phyloP scores from a whole-genome alignment of 2,113 vertebrate species.

The Aspidoscelis tigris region DNA sequence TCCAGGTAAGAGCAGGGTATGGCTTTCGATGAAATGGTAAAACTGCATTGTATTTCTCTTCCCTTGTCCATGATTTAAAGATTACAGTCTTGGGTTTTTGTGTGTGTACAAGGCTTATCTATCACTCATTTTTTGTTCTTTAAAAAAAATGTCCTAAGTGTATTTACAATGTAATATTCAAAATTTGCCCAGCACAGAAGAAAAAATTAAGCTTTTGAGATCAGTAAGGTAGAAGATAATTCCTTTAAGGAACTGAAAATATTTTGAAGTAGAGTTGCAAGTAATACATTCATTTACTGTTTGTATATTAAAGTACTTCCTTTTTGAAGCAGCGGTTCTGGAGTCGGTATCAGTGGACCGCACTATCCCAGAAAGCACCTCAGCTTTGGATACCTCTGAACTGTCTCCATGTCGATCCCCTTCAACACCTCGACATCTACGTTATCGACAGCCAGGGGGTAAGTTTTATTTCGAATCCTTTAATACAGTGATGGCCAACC shows the following conservation, averaged over 20 bases:
- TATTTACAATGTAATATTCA: not conserved
- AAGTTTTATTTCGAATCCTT: conserved; percentile 37
- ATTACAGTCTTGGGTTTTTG: not conserved
- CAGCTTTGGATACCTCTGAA: conserved; percentile 82
- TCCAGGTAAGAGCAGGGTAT: too few species aligned
- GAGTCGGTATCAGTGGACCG: conserved; percentile 88
- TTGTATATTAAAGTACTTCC: conserved; percentile 40
- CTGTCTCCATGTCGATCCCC: conserved; percentile 92
- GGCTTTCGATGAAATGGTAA: too few species aligned
- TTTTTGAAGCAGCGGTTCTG: conserved; percentile 83
- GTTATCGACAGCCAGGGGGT: conserved; percentile 92
- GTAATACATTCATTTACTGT: not conserved
- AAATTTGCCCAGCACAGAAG: not conserved
- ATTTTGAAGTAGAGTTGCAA: not conserved
- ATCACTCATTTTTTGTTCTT: not conserved
- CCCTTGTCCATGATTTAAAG: too few species aligned
- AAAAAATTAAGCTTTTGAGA: not conserved
- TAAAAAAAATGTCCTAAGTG: not conserved
- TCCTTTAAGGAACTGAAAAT: not conserved
- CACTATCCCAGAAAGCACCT: conserved; percentile 84
- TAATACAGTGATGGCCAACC: too few species aligned
- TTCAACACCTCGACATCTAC: conserved; percentile 91
- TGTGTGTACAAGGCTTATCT: not conserved
- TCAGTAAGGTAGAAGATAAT: not conserved
- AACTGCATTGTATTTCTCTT: too few species aligned